Evolutionary conservation across 2,888 invertebrate species (phyloP), one percentile per base, ranked within the genome.

Genomic region (Volucella zonaria): DNA sequence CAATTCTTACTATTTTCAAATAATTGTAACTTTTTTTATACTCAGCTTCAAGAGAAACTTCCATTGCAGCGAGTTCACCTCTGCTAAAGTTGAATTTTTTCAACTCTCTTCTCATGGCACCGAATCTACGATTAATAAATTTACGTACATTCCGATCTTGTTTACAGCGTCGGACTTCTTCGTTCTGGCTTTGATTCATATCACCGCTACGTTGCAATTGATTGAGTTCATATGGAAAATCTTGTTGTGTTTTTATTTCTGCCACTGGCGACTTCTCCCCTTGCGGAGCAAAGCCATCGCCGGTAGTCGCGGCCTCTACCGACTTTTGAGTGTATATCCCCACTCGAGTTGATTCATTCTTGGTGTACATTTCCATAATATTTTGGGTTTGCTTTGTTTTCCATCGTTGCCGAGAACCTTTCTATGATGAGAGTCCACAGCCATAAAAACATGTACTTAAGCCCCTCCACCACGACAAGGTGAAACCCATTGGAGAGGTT

Each of bases 281-380:
- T 68, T 58, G 9, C 42, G 61, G 67, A 59, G 75, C 56, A 23
- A 76, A 86, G 79, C 74, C 86, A 66, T 75, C 75, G 86, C 75
- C 82, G 82, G 42, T 61, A 82, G 82, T 58, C 82, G 86, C 47
- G 75, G 67, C 62, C 11, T 56, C 86, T 78, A 54, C 12, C 77
- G 86, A 82, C 82, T 58, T 45, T 82, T 82, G 82, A 82, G 74
- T 59, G 66, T 51, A 82, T 75, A 82, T 82, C 73, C 78, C 66
- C 71, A 67, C 82, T 78, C 71, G 71, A 54, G 64, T 82, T 78
- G 10, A 11, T 59, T 58, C 59, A 31, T 43, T 54, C 18, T 64
- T n/a, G 14, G 45, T 40, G 47, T 67, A 12, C 70, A 75, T 79
- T 59, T 70, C 49, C 76, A 2, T 58, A 23, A 8, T 1, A 18